A percentile compares a stretch with the other conserved stretches of the same genome.
phyloP scores from a whole-genome alignment of 2,888 invertebrate genomes.

The Stenurella melanura region DNA sequence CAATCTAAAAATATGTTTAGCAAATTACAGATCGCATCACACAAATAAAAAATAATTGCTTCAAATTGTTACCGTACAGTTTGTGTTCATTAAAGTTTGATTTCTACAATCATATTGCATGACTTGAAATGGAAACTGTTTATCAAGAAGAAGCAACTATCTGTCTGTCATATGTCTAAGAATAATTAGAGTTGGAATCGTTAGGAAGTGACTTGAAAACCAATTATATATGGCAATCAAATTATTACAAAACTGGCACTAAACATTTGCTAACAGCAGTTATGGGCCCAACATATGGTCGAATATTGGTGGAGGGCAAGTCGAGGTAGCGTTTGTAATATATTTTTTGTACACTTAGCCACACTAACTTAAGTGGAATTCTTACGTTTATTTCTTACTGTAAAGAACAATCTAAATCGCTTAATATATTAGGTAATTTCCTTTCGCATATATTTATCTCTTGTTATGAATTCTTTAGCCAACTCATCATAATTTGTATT shows the following conservation, averaged over 20 bases:
- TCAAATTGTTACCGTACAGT: background rate
- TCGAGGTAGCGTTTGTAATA: background rate
- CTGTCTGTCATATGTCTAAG: slow-evolving; percentile 58
- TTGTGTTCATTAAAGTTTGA: slow-evolving; percentile 15
- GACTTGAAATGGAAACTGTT: slow-evolving; percentile 46
- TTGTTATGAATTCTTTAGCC: slow-evolving; percentile 45
- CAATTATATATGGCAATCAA: slow-evolving; percentile 48
- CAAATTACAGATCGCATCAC: too few relatives aligned
- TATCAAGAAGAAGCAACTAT: slow-evolving; percentile 52
- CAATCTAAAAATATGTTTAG: too few relatives aligned
- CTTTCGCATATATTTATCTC: slow-evolving; percentile 31
- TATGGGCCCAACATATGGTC: slow-evolving; percentile 37
- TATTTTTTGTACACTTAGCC: slow-evolving; percentile 1
- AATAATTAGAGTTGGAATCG: slow-evolving; percentile 52
- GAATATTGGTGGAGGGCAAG: slow-evolving; percentile 14
- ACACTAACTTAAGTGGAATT: background rate
- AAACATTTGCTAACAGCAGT: slow-evolving; percentile 45
- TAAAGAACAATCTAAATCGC: slow-evolving; percentile 22
- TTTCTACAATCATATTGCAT: slow-evolving; percentile 48
- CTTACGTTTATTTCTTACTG: background rate
- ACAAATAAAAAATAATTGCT: background rate
- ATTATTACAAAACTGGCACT: slow-evolving; percentile 44
- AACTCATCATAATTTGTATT: slow-evolving; percentile 38
- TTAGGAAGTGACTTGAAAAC: slow-evolving; percentile 40
- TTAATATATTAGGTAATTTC: slow-evolving; percentile 19